phyloP scores from a whole-genome alignment of 2,113 vertebrate species.

The Glaucomys volans region DNA sequence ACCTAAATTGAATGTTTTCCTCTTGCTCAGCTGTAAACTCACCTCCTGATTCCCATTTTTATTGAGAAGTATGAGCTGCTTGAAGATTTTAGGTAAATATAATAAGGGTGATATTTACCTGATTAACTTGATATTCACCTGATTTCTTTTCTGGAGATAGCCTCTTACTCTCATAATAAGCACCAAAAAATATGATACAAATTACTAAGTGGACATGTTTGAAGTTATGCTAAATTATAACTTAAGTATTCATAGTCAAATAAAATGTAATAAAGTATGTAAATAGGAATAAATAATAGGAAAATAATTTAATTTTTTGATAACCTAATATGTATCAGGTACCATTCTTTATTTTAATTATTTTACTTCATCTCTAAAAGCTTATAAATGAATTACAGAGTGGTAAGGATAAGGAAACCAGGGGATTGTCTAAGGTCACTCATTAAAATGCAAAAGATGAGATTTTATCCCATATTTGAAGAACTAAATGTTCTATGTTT shows the following conservation, averaged over 20 bases:
- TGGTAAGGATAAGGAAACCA: background rate
- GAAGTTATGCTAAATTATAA: background rate
- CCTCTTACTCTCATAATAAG: too few species aligned
- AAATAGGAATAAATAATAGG: background rate
- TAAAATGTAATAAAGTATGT: background rate
- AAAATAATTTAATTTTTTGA: constrained; percentile 6
- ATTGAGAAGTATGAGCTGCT: background rate
- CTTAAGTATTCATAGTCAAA: constrained; percentile 21
- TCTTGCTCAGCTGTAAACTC: background rate
- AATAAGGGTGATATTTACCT: background rate
- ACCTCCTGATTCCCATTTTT: background rate
- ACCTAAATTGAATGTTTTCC: background rate
- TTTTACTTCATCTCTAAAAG: background rate
- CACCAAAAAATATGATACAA: background rate
- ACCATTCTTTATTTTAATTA: background rate
- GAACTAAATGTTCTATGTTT: background rate
- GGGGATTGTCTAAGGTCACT: background rate
- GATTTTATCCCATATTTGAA: background rate
- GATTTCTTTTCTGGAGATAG: background rate
- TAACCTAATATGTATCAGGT: background rate
- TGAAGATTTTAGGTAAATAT: background rate
- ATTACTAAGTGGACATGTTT: background rate
- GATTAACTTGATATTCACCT: background rate
- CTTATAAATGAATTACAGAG: background rate
- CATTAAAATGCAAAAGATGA: background rate